These are phyloP conservation scores for Sylvicola cinctus DNA, from an alignment of 2,888 invertebrate genomes.

Conservation along the genomic window DNA sequence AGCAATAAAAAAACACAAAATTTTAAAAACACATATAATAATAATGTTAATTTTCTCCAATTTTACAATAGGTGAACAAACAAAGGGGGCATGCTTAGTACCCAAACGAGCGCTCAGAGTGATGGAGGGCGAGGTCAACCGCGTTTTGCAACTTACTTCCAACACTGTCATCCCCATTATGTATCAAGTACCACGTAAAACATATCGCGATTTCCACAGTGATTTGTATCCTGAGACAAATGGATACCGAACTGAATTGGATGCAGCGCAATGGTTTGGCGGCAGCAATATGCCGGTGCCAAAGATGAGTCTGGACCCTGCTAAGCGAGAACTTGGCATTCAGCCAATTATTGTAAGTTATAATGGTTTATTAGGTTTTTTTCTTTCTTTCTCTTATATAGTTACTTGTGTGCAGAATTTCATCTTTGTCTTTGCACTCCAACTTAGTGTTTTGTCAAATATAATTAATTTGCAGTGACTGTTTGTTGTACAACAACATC, in stretches of 20 bases:
- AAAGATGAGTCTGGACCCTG: slow-evolving; percentile 68
- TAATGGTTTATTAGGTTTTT: background rate
- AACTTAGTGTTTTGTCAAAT: too few relatives aligned
- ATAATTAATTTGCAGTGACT: too few relatives aligned
- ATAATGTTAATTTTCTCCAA: too few relatives aligned
- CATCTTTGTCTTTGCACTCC: too few relatives aligned
- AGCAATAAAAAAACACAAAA: too few relatives aligned
- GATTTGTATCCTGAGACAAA: slow-evolving; percentile 86
- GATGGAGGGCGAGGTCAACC: slow-evolving; percentile 94
- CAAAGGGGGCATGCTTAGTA: slow-evolving; percentile 80
- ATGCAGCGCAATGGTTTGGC: slow-evolving; percentile 62
- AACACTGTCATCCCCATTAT: slow-evolving; percentile 78
- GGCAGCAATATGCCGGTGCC: slow-evolving; percentile 55
- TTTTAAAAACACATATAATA: too few relatives aligned
- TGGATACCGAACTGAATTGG: slow-evolving; percentile 58
- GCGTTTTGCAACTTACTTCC: slow-evolving; percentile 70
- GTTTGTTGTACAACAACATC: too few relatives aligned
- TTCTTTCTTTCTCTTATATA: background rate
- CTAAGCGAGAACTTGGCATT: slow-evolving; percentile 41
- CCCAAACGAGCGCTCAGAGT: slow-evolving; percentile 82
- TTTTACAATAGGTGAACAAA: slow-evolving; percentile 52
- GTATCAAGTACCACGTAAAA: slow-evolving; percentile 87
- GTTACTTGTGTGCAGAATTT: background rate
- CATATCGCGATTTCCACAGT: slow-evolving; percentile 82
- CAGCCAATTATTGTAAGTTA: slow-evolving; percentile 36